Base-by-base conservation (phyloP, 2,113 vertebrate genomes). In the Asarcornis scutulata region DNA sequence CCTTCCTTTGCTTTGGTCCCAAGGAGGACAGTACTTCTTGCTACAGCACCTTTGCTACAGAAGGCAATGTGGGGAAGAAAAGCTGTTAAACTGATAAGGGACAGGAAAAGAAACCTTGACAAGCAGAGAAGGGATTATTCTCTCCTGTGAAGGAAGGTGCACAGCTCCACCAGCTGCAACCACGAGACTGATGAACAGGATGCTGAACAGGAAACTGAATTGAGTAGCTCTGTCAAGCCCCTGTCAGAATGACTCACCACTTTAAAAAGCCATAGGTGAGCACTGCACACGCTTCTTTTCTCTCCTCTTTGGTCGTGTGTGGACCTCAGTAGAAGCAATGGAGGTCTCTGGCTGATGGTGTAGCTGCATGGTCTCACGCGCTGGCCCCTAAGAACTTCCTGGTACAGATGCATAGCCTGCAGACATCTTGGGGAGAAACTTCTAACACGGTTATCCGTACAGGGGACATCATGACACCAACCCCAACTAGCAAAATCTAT, bases 281-380 rank as follows among this genome's bases (percentile, higher is more conserved):
- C 1, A 0, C 58, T 62, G 22, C 2, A 1, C 0, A 1, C 1
- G 0, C 38, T 56, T 50, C 53, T 31, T 48, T 42, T 26, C 34
- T 52, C 48, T 68, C 27, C 42, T 50, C 52, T 77, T 62, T 14
- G 5, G 40, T 46, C 0, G 1, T 77, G 52, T 40, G 62, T 3
- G 7, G 40, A 52, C 76, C 53, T 77, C 59, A 58, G 40, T 44
- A 78, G 38, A 77, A 77, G 75, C 56, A 64, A 7, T 6, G 15
- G 31, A 62, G 27, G 53, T 3, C 72, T 52, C 60, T 40, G 53
- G 34, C 38, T 94, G 93, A 59, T 69, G 83, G 85, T 55, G 69
- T 22, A 80, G 63, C n/a, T 83, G 38, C 53, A 36, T 4, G 23
- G 40, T 26, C 48, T 78, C 15, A 0, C 46, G 9, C 63, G n/a